phyloP scores from a whole-genome alignment of 2,113 vertebrate species.

The Myotis brandtii region DNA sequence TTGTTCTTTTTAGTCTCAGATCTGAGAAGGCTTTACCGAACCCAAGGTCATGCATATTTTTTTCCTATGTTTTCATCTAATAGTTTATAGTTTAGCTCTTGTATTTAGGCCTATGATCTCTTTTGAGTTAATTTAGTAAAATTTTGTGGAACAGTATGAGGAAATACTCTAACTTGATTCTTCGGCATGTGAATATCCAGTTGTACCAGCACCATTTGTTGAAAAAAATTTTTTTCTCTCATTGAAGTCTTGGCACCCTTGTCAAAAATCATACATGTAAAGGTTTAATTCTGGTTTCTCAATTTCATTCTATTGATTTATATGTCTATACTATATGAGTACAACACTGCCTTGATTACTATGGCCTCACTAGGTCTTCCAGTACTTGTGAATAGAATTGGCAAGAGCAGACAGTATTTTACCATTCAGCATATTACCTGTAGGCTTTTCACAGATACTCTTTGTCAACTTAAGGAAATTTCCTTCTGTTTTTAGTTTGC shows the following conservation, averaged over 20 bases:
- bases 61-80: not conserved
- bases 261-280: constrained; percentile 13
- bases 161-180: not conserved
- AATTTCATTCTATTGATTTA: not conserved
- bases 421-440: not conserved
- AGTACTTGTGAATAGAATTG: not conserved
- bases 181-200: not conserved
- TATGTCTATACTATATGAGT: not conserved
- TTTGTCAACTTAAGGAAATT: not conserved
- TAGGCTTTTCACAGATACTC: not conserved
- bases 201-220: not conserved
- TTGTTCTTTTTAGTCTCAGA: not conserved
- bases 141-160: not conserved
- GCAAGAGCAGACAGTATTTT: not conserved
- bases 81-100: not conserved
- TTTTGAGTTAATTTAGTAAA: not conserved
- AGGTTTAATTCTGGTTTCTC: not conserved
- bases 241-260: not conserved
- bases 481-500: not conserved
- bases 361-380: not conserved
- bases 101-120: not conserved
- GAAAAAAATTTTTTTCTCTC: not conserved
- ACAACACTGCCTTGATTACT: not conserved
- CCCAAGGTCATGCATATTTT: not conserved
- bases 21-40: not conserved